These are phyloP conservation scores for Perca fluviatilis DNA, from an alignment of 2,113 vertebrate species.

Conservation along the genomic window DNA sequence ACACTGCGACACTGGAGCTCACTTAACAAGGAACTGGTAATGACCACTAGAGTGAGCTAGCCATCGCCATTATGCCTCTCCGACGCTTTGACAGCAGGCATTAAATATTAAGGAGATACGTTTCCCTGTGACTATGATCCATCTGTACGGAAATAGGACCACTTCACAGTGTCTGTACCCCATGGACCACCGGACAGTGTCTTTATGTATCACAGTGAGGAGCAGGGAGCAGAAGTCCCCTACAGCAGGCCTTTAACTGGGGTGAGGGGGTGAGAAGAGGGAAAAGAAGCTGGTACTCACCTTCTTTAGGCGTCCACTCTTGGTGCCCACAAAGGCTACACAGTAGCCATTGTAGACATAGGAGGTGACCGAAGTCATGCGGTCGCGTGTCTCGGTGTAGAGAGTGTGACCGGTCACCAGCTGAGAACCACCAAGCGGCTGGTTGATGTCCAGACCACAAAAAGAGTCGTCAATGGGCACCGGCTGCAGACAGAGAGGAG, in stretches of 20 bases:
- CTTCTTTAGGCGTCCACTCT: constrained; percentile 96
- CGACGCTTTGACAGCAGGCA: constrained; percentile 57
- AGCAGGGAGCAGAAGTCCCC: constrained; percentile 3
- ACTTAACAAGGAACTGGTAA: constrained; percentile 64
- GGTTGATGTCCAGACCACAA: constrained; percentile 99
- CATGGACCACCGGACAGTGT: constrained; percentile 30
- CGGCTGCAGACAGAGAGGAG: constrained; percentile 82
- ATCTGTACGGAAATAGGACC: constrained; percentile 56
- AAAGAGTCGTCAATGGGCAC: constrained; percentile 98
- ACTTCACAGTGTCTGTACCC: constrained; percentile 44
- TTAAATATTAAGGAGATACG: constrained; percentile 71
- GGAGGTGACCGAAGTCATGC: constrained; percentile 96
- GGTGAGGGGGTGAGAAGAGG: not conserved
- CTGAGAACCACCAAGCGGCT: constrained; percentile 94
- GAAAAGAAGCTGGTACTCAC: constrained; percentile 77
- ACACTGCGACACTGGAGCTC: constrained; percentile 55
- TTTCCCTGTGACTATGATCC: constrained; percentile 63
- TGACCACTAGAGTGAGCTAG: constrained; percentile 56
- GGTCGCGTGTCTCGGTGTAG: constrained; percentile 93
- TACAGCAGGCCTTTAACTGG: constrained; percentile 19
- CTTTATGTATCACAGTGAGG: constrained; percentile 7
- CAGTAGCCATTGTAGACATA: constrained; percentile 97
- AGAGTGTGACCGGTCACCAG: constrained; percentile 93
- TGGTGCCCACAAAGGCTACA: constrained; percentile 97
- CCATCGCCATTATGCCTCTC: constrained; percentile 40